Evolutionary conservation across 2,797 vertebrate species (phyloP).

Genomic region (Erpetoichthys calabaricus): DNA sequence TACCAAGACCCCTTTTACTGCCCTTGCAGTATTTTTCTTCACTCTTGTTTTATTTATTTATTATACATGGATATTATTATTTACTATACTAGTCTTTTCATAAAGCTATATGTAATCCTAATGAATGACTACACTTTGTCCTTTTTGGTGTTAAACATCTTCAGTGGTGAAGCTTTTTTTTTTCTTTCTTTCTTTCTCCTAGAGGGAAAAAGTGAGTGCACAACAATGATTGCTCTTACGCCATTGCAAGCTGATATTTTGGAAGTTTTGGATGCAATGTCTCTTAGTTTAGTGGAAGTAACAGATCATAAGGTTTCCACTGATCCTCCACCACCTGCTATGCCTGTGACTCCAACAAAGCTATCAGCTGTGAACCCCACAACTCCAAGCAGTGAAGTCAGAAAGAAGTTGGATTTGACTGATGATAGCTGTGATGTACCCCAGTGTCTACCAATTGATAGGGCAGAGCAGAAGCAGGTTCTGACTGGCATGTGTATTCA

Average conservation of each 20-base stretch:
- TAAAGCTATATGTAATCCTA: too few species aligned
- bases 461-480: constrained; percentile 64
- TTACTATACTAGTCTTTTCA: too few species aligned
- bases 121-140: too few species aligned
- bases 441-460: constrained; percentile 59
- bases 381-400: constrained; percentile 41
- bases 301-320: constrained; percentile 21
- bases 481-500: constrained; percentile 77
- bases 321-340: constrained; percentile 25
- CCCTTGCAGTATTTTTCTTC: too few species aligned
- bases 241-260: constrained; percentile 37
- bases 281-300: constrained; percentile 34
- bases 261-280: constrained; percentile 41
- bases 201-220: constrained; percentile 28
- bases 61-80: too few species aligned
- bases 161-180: too few species aligned
- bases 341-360: constrained; percentile 11
- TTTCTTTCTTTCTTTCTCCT: too few species aligned
- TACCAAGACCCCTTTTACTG: too few species aligned
- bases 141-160: too few species aligned
- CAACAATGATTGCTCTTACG: constrained; percentile 15
- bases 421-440: constrained; percentile 60
- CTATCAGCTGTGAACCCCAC: constrained; percentile 22
- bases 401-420: constrained; percentile 49
- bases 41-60: too few species aligned